A percentile compares a stretch with the other conserved stretches of the same genome.
Evolutionary conservation across 2,113 vertebrate species (phyloP).

Genomic region (Gopherus evgoodei): DNA sequence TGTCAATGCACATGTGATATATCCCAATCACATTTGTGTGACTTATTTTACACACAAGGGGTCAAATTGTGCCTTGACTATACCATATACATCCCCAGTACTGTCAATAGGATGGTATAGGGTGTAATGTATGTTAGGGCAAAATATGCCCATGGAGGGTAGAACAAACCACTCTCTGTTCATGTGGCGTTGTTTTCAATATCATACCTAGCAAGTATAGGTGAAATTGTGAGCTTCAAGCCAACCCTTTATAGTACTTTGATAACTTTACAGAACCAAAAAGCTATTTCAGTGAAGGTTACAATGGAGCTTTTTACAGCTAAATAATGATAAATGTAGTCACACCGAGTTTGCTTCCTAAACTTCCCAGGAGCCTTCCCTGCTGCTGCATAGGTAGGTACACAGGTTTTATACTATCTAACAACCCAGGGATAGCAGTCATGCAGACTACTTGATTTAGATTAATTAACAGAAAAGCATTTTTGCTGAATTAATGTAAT

Average conservation of each 20-base stretch:
- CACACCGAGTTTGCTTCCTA: not conserved
- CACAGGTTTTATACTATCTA: not conserved
- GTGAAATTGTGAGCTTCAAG: not conserved
- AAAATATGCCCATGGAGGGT: not conserved
- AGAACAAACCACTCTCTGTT: not conserved
- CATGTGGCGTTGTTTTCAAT: not conserved
- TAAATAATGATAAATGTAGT: not conserved
- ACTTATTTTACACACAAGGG: not conserved
- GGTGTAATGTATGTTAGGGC: not conserved
- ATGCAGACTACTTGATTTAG: not conserved
- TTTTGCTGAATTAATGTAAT: not conserved
- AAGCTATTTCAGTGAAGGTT: not conserved
- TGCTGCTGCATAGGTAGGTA: not conserved
- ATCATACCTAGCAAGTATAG: not conserved
- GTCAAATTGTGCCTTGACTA: not conserved
- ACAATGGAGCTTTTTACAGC: not conserved
- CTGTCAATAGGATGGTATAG: not conserved
- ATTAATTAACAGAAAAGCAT: not conserved
- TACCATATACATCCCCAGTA: not conserved
- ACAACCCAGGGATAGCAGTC: not conserved
- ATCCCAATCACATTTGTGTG: not conserved
- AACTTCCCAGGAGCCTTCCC: not conserved
- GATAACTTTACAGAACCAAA: not conserved
- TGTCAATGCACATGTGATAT: not conserved
- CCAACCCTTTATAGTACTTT: not conserved